phyloP scores from a whole-genome alignment of 1,140 invertebrate genomes.

The Whitmania pigra region DNA sequence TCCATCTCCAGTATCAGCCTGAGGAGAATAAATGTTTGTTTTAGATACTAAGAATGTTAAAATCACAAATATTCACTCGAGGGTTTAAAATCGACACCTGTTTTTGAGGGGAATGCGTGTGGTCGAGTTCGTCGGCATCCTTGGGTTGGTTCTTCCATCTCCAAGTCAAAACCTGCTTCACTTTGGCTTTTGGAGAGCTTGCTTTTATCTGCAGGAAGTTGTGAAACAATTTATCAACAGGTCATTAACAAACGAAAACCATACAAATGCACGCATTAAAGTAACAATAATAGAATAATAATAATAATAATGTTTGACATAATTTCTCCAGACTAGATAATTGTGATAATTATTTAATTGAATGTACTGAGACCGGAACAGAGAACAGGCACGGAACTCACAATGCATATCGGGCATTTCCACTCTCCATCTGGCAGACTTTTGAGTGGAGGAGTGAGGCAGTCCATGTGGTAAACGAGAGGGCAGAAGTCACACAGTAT shows the following conservation, averaged over 20 bases:
- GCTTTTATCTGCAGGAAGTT: slow-evolving; percentile 42
- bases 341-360: no score
- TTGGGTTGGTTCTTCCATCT: slow-evolving; percentile 42
- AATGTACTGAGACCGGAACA: neutral
- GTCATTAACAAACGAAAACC: neutral
- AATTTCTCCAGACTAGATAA: no score
- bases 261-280: no score
- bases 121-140: slow-evolving; percentile 24
- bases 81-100: neutral
- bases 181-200: slow-evolving; percentile 59
- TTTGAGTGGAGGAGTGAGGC: slow-evolving; percentile 77
- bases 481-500: slow-evolving; percentile 89
- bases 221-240: slow-evolving; percentile 36
- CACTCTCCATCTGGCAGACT: slow-evolving; percentile 81
- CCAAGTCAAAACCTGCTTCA: slow-evolving; percentile 87
- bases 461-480: slow-evolving; percentile 86
- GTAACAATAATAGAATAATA: no score
- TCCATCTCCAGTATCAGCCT: slow-evolving; percentile 4
- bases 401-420: slow-evolving; percentile 81
- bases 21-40: neutral
- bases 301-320: no score
- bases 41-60: neutral
- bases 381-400: neutral
- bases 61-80: neutral
- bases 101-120: slow-evolving; percentile 24